Percentiles rank a stretch among this genome's conserved stretches.
These are phyloP conservation scores for Myrmecobius fasciatus DNA, from an alignment of 2,113 vertebrate genomes.

Conservation along the genomic window DNA sequence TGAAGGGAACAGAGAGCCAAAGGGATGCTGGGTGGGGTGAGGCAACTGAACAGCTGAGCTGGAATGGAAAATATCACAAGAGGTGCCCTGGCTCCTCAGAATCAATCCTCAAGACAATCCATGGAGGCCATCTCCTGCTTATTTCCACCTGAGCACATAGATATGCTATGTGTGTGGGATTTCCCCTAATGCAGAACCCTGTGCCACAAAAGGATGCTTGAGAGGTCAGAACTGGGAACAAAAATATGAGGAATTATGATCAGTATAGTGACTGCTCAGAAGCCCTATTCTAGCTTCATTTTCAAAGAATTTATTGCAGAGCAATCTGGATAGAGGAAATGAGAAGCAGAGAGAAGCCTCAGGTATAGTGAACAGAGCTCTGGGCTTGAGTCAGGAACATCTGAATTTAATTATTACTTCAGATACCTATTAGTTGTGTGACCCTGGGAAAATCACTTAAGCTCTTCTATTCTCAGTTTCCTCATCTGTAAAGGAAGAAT, in stretches of 20 bases:
- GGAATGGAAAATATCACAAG: slow-evolving; percentile 32
- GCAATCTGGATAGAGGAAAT: not conserved
- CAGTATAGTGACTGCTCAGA: not conserved
- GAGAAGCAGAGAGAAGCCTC: not conserved
- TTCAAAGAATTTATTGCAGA: not conserved
- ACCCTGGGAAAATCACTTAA: not conserved
- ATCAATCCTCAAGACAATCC: not conserved
- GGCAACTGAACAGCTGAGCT: slow-evolving; percentile 35
- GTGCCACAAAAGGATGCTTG: not conserved
- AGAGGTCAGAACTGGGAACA: not conserved
- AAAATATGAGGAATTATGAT: not conserved
- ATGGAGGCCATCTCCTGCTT: not conserved
- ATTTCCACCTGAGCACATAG: not conserved
- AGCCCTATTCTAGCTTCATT: not conserved
- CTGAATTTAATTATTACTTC: not conserved
- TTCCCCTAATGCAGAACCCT: not conserved
- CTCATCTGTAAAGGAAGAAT: not conserved
- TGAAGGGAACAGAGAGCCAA: slow-evolving; percentile 64
- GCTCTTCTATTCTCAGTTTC: not conserved
- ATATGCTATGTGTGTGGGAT: not conserved
- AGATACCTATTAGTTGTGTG: not conserved
- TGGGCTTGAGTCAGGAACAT: not conserved
- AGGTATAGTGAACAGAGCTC: not conserved
- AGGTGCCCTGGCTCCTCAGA: not conserved
- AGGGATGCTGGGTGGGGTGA: slow-evolving; percentile 33